Evolutionary conservation across 2,888 invertebrate species (phyloP).

Genomic region (Agrochola lota): DNA sequence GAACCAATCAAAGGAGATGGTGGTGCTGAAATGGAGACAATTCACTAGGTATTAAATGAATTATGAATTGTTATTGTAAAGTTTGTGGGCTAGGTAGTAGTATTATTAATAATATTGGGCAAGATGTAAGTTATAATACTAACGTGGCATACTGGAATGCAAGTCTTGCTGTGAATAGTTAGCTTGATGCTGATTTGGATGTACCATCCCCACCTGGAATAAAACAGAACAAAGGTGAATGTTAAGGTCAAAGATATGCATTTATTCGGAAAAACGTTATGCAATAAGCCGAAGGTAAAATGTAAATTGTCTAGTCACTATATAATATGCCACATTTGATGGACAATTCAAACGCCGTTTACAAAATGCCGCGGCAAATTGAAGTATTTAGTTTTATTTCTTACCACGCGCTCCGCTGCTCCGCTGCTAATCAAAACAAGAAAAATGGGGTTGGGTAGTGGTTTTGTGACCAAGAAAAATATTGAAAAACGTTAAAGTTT

Average conservation of each 20-base stretch:
- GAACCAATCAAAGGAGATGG: slow-evolving; percentile 95
- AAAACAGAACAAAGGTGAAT: neutral
- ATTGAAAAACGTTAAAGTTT: no score
- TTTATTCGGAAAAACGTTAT: no score
- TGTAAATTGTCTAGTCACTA: no score
- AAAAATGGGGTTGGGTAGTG: no score
- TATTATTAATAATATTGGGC: neutral
- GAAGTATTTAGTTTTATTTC: no score
- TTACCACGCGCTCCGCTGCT: no score
- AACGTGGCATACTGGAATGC: slow-evolving; percentile 95
- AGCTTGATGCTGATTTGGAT: slow-evolving; percentile 93
- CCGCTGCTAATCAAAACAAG: no score
- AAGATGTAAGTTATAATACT: slow-evolving; percentile 79
- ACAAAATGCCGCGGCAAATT: no score
- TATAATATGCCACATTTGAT: no score
- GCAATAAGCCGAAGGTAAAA: no score
- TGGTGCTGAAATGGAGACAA: slow-evolving; percentile 91
- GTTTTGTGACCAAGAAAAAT: no score
- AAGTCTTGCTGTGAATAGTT: slow-evolving; percentile 92
- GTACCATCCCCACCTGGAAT: slow-evolving; percentile 95
- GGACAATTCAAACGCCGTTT: no score
- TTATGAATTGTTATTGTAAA: neutral
- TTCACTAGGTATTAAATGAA: neutral
- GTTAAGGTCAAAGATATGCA: neutral
- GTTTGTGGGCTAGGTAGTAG: neutral